Base-by-base conservation (phyloP, 1,140 invertebrate genomes). In the Muscidifurax raptorellus region DNA sequence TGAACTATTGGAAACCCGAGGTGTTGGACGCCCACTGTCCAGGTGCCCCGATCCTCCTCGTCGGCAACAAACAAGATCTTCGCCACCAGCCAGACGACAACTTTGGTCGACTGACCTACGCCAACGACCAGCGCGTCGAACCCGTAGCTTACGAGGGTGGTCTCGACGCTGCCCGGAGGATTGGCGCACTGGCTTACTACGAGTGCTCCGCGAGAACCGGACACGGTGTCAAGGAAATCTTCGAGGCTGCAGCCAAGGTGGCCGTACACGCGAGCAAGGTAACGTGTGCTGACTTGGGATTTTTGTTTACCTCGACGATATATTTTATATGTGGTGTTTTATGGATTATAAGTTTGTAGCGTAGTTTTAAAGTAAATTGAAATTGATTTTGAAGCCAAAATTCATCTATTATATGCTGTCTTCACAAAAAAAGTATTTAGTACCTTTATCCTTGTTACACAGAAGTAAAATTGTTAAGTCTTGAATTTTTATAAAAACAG, bases 181-280 rank as follows among this genome's bases (percentile, higher is more conserved):
- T 99, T 86, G 99, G 98, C 93, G 99, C 99, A 84, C 99, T 98
- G 92, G 98, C 98, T 83, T 99, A 99, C 94, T 95, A 99, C 87
- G 99, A 99, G 94, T 99, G 99, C 94, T 99, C 98, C 71, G 99
- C 99, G 89, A 99, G 99, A 94, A 99, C 98, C 92, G 99, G 99
- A 95, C 99, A 99, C 91, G 99, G 99, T 90, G 98, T 99, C 74
- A 95, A 98, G 90, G 98, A 99, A 94, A 98, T 99, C 67, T 99
- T 99, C 94, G 99, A 99, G 95, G 99, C 98, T 88, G 99, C 99
- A 88, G 99, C 99, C 77, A 95, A 98, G 90, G 99, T 99, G 92
- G 99, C 99, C 89, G 94, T 99, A 92, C 98, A 99, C 95, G 97
- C 98, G 88, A 90, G n/a, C 22, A 59, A n/a, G 52, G 52, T 59